phyloP scores from a whole-genome alignment of 1,140 invertebrate species.

The Euglossa dilemma region DNA sequence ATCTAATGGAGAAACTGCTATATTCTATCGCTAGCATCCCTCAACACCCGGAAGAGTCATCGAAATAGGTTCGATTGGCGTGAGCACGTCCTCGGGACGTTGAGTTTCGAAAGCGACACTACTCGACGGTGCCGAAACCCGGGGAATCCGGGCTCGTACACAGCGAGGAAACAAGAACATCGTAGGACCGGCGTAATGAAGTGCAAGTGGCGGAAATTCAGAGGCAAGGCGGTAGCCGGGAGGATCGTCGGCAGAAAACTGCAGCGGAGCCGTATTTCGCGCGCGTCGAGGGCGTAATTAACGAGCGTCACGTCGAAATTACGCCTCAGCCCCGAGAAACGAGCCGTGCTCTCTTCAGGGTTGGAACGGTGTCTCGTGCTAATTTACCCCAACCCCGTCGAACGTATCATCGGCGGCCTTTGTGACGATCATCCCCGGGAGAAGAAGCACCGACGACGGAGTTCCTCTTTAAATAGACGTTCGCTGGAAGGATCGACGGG shows the following conservation, averaged over 20 bases:
- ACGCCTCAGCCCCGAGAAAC: slow-evolving; percentile 3
- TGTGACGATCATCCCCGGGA: not conserved
- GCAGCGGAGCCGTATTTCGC: not conserved
- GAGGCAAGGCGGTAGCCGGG: not conserved
- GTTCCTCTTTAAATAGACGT: not conserved
- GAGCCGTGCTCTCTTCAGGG: not conserved
- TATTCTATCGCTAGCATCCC: no score
- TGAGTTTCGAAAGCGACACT: no score
- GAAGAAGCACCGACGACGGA: not conserved
- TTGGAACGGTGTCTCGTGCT: not conserved
- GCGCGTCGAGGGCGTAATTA: slow-evolving; percentile 22
- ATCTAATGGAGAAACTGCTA: no score
- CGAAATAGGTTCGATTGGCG: no score
- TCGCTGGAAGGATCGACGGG: not conserved
- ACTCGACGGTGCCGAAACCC: no score
- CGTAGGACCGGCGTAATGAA: not conserved
- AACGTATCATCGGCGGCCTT: slow-evolving; percentile 8
- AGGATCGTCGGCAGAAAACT: slow-evolving; percentile 9
- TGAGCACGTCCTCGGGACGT: no score
- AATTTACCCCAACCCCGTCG: slow-evolving; percentile 8
- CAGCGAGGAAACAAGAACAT: not conserved
- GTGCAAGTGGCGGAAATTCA: not conserved
- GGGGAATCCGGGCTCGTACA: not conserved
- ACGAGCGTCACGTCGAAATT: slow-evolving; percentile 28
- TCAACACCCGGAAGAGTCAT: no score